phyloP scores from a whole-genome alignment of 2,113 vertebrate genomes.

The Anseranas semipalmata region DNA sequence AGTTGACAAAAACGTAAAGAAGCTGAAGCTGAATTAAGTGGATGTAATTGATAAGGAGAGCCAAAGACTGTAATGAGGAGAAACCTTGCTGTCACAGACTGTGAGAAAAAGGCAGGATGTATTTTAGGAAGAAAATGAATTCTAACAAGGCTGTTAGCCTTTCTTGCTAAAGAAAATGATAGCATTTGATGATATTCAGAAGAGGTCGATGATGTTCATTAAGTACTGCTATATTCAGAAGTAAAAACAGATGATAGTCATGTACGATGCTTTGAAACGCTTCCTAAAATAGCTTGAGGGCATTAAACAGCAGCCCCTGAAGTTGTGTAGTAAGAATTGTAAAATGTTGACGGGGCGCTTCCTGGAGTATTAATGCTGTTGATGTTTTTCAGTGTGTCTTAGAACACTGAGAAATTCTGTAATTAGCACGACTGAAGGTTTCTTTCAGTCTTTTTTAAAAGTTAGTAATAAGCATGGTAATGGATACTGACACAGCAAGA shows the following conservation, averaged over 20 bases:
- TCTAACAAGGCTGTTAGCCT: background rate
- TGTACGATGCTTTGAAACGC: background rate
- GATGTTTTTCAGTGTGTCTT: background rate
- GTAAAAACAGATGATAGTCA: background rate
- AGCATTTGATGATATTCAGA: background rate
- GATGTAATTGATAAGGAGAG: background rate
- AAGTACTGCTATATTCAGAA: background rate
- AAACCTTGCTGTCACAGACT: background rate
- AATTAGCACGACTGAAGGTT: background rate
- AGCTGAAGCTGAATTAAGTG: background rate
- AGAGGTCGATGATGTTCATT: background rate
- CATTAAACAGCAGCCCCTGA: background rate
- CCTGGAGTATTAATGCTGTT: background rate
- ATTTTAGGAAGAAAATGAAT: background rate
- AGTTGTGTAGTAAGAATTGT: background rate
- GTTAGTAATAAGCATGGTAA: background rate
- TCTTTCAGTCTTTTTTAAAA: background rate
- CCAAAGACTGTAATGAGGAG: background rate
- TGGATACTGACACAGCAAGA: background rate
- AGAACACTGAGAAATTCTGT: background rate
- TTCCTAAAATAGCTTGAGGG: background rate
- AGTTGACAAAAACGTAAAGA: background rate
- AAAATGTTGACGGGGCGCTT: background rate
- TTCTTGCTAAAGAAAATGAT: background rate
- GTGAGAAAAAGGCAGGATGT: background rate